phyloP scores from a whole-genome alignment of 2,113 vertebrate genomes.

The Myiozetetes cayanensis region DNA sequence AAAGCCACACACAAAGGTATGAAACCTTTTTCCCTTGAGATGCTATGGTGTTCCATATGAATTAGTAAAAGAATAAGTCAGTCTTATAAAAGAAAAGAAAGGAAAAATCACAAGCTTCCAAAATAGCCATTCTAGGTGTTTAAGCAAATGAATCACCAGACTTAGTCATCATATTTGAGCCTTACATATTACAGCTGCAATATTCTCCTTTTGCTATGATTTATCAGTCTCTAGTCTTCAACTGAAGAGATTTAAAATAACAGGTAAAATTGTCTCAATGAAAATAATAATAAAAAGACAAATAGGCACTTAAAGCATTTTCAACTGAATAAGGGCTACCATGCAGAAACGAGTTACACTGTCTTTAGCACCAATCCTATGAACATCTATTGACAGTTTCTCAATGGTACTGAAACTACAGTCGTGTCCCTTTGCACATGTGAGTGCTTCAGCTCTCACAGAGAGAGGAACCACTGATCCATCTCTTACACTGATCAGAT shows the following conservation, averaged over 20 bases:
- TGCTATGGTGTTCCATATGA: not conserved
- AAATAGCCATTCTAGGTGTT: not conserved
- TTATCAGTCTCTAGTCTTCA: not conserved
- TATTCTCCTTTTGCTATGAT: not conserved
- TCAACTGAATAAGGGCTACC: not conserved
- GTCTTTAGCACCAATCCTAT: not conserved
- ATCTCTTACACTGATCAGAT: not conserved
- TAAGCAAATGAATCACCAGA: not conserved
- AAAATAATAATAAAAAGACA: not conserved
- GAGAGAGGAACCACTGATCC: not conserved
- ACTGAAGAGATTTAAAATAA: not conserved
- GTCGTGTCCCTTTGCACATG: not conserved
- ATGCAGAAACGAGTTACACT: not conserved
- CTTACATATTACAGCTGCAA: not conserved
- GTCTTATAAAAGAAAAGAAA: not conserved
- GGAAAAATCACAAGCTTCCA: not conserved
- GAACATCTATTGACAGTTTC: not conserved
- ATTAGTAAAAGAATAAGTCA: not conserved
- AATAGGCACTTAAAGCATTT: not conserved
- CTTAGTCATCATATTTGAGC: not conserved
- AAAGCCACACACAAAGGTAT: not conserved
- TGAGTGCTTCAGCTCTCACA: not conserved
- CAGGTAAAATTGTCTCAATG: not conserved
- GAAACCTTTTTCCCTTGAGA: not conserved
- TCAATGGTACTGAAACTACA: accelerated